Conservation (phyloP, 2,113 vertebrate genomes). For the Platichthys flesus region DNA sequence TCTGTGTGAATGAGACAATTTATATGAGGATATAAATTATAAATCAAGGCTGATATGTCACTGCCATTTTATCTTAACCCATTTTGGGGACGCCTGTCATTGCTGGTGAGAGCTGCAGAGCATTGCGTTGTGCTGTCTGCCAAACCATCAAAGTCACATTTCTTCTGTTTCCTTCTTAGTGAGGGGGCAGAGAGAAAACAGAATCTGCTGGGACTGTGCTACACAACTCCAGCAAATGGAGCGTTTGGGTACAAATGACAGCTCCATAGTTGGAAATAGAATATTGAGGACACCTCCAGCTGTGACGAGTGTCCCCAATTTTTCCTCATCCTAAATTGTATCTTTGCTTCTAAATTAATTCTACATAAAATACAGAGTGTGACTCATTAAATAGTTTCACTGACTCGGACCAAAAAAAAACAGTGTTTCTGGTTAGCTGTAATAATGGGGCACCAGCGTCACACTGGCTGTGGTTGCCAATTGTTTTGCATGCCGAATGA, state of each 20-base stretch:
- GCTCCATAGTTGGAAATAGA: conserved; percentile 59
- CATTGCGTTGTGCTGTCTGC: conserved; percentile 54
- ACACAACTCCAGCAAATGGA: conserved; percentile 61
- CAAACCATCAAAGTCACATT: conserved; percentile 67
- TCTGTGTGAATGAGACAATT: conserved; percentile 3
- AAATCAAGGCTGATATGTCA: conserved; percentile 42
- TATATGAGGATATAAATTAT: conserved; percentile 34
- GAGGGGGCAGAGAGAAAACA: conserved; percentile 37
- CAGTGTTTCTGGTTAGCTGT: conserved; percentile 13
- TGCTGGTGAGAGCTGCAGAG: conserved; percentile 20
- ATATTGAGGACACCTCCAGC: conserved; percentile 60
- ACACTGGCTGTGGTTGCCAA: neutral
- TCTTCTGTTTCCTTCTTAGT: conserved; percentile 46
- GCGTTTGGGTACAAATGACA: conserved; percentile 65
- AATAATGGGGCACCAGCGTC: conserved; percentile 5
- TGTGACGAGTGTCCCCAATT: conserved; percentile 44
- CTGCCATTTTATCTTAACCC: conserved; percentile 31
- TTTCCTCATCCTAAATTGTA: conserved; percentile 36
- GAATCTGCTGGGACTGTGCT: conserved; percentile 53
- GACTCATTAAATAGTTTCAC: conserved; percentile 32
- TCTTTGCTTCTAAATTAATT: conserved; percentile 45
- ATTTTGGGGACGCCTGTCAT: conserved; percentile 47
- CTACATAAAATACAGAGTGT: conserved; percentile 36
- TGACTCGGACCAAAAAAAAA: neutral
- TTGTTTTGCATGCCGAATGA: neutral